These are phyloP conservation scores for Nothoprocta pentlandii DNA, from an alignment of 2,113 vertebrate genomes.

Conservation along the genomic window DNA sequence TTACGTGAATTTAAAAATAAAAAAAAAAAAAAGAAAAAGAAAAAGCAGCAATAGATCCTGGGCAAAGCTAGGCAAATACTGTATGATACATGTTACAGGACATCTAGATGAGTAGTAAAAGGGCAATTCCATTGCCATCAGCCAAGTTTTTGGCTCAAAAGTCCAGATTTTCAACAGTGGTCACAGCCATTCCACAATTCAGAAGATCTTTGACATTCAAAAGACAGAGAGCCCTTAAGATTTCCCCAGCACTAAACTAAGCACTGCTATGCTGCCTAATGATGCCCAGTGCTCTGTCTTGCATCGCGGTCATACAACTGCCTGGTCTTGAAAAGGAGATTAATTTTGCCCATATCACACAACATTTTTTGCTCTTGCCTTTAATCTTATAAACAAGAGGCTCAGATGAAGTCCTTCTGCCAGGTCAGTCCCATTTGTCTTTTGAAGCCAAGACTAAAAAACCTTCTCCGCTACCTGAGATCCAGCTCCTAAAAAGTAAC, in stretches of 20 bases:
- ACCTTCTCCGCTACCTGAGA: not conserved
- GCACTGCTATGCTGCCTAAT: not conserved
- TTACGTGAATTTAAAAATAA: not conserved
- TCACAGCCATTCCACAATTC: not conserved
- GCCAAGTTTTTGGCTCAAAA: not conserved
- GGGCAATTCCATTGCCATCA: not conserved
- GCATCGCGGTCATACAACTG: not conserved
- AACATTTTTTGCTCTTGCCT: not conserved
- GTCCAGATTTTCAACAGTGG: not conserved
- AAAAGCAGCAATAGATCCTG: conserved; percentile 35
- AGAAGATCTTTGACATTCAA: not conserved
- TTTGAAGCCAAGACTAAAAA: not conserved
- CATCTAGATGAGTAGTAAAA: not conserved
- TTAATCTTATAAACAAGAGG: not conserved
- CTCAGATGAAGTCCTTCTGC: not conserved
- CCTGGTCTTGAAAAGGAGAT: not conserved
- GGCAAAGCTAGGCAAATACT: not conserved
- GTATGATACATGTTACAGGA: not conserved
- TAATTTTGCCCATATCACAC: not conserved
- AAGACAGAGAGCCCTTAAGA: not conserved
- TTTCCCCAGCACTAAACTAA: not conserved
- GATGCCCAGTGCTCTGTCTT: not conserved
- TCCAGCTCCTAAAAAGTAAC: not conserved
- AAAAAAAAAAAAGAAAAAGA: not conserved
- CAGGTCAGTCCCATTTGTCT: not conserved